These are phyloP conservation scores for Alosa alosa DNA, from an alignment of 2,113 vertebrate genomes.

Conservation along the genomic window DNA sequence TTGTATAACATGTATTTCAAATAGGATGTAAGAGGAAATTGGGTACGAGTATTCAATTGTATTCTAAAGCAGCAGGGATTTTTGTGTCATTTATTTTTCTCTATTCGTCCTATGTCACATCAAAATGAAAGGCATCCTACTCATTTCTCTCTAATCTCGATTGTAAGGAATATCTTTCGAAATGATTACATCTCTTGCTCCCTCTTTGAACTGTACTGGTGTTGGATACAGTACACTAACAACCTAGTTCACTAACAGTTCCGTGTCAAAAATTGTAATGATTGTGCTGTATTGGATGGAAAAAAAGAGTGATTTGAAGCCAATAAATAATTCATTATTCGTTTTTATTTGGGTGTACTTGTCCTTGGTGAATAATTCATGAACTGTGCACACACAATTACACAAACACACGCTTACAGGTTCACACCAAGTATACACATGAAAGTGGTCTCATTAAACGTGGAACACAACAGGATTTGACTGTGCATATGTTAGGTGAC, in stretches of 20 bases:
- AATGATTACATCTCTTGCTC: background rate
- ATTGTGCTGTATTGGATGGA: background rate
- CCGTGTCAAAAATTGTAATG: background rate
- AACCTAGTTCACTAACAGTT: background rate
- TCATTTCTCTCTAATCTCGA: background rate
- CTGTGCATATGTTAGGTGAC: background rate
- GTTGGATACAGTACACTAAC: background rate
- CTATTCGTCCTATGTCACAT: background rate
- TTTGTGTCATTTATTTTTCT: background rate
- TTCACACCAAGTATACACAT: background rate
- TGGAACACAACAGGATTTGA: background rate
- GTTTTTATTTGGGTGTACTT: background rate
- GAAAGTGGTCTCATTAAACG: background rate
- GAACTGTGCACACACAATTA: background rate
- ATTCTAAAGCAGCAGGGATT: background rate
- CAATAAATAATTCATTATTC: slow-evolving; percentile 4
- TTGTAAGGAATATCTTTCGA: background rate
- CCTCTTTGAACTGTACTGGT: background rate
- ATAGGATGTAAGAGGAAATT: background rate
- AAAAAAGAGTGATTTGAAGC: background rate
- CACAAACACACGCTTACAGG: background rate
- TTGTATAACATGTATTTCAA: background rate
- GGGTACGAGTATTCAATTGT: background rate
- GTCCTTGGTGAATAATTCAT: slow-evolving; percentile 9
- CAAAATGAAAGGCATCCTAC: background rate